Base-by-base conservation (phyloP, 2,888 invertebrate genomes). In the Aplocera efformata region DNA sequence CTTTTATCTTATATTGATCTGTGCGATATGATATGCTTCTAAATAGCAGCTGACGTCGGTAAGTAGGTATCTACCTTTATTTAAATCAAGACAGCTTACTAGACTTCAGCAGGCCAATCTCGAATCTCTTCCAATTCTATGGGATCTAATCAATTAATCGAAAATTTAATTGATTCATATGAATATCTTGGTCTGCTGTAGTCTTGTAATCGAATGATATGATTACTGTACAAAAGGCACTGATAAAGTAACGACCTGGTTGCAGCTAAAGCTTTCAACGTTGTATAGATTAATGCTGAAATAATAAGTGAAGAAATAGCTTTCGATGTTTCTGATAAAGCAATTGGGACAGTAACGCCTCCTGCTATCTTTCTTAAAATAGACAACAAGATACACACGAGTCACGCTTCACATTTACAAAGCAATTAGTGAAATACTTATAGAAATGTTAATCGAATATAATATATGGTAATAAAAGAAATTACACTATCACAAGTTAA, bases 331-430 rank as follows among this genome's bases (percentile, higher is more conserved):
- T 32, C 28, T 25, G 25, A 28, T 32, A 51, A 53, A 56, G 51
- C 41, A 47, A 40, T 49, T 64, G 78, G 78, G 78, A 74, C 78
- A 77, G 77, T 78, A 76, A 79, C 76, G 47, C 46, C 53, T 41
- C 33, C 30, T 32, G 44, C 39, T 50, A 48, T 24, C 30, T 45
- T 43, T 30, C 47, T 10, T 26, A 40, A 35, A 29, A 39, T 32
- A 47, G 29, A 49, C 36, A 28, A 50, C 38, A 53, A 46, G 42
- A 50, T 43, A 46, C 29, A 48, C 59, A 50, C 42, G 4, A 33
- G 45, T 37, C 58, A 58, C 56, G 50, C 58, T 34, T 37, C 33
- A 42, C 42, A 5, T 8, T 31, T 48, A 42, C 27, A 27, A 17
- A 22, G 8, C 6, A 24, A 29, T 25, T 23, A 24, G 7, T 5